Evolutionary conservation across 1,140 invertebrate species (phyloP), one percentile per base, ranked within the genome.

Genomic region (Drosophila kohkoa): DNA sequence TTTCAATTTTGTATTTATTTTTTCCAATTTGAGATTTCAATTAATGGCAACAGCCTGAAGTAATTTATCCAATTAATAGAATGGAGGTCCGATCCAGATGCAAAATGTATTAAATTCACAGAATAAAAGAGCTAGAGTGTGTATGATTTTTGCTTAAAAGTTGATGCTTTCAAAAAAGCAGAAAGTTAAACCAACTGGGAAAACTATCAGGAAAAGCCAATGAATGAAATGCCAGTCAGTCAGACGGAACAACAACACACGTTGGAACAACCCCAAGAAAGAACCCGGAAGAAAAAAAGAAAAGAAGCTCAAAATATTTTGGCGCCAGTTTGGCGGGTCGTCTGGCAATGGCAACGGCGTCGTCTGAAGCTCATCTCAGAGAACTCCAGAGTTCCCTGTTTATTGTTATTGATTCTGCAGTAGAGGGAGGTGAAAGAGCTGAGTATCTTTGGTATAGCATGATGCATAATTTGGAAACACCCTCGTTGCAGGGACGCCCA

Each of bases 401-500:
- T 82, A 82, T 80, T 83, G 81, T 76, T 83, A 82, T 82, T 83
- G 81, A 82, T 82, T 82, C 7, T 55, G 68, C 16, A 41, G 35
- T 71, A 54, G 38, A 49, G 62, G 32, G 77, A 54, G 55, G 69
- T 28, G 51, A 49, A 52, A 71, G 49, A 45, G 32, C 20, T 32
- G 51, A 45, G 46, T 57, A 60, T 58, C 35, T 25, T 69, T 63
- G 69, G 52, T 54, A 67, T 45, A 25, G 48, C 48, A 64, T 68
- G 77, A 82, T 82, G 81, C 81, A 82, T 82, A 82, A 82, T 83
- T 82, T 54, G 64, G 67, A 66, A 69, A 73, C 80, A 72, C 54
- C 81, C 72, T 30, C 45, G 59, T 54, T 51, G 16, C 13, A 10
- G n/a, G 38, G 32, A 51, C 30, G 43, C 58, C 48, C 62, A 38